Evolutionary conservation across 2,113 vertebrate species (phyloP).

Genomic region (Panthera uncia): DNA sequence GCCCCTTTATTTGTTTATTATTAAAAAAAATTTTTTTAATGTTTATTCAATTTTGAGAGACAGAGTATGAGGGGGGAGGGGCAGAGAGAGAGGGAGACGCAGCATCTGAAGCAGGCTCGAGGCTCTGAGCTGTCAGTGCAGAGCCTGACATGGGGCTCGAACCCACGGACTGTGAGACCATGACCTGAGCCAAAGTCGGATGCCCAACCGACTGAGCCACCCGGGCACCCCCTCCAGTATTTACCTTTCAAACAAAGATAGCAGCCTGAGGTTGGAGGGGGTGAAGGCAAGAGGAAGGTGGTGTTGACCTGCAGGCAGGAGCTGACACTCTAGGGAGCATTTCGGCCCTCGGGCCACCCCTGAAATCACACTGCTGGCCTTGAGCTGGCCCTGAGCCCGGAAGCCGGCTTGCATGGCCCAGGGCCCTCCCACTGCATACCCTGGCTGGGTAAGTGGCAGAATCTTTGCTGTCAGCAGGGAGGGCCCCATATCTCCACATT

Average conservation of each 20-base stretch:
- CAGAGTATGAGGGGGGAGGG: too few relatives aligned
- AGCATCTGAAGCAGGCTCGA: too few relatives aligned
- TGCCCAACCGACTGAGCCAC: too few relatives aligned
- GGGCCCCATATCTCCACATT: neutral
- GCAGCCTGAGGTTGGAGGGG: neutral
- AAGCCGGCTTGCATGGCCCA: neutral
- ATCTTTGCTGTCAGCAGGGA: neutral
- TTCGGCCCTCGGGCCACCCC: neutral
- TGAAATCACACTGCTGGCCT: neutral
- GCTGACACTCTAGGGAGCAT: neutral
- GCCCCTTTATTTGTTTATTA: too few relatives aligned
- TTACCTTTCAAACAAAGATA: neutral
- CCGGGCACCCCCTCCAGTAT: neutral
- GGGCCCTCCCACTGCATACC: neutral
- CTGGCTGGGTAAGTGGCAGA: neutral
- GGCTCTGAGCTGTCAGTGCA: too few relatives aligned
- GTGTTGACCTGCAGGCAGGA: neutral
- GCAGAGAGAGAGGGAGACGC: too few relatives aligned
- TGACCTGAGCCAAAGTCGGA: too few relatives aligned
- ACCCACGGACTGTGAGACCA: too few relatives aligned
- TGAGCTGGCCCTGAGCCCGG: neutral
- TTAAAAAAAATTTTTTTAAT: too few relatives aligned
- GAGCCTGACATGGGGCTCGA: too few relatives aligned
- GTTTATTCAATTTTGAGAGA: too few relatives aligned
- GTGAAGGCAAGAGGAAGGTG: neutral